These are phyloP conservation scores for Cryptoprocta ferox DNA, from an alignment of 2,797 vertebrate genomes.

Conservation along the genomic window DNA sequence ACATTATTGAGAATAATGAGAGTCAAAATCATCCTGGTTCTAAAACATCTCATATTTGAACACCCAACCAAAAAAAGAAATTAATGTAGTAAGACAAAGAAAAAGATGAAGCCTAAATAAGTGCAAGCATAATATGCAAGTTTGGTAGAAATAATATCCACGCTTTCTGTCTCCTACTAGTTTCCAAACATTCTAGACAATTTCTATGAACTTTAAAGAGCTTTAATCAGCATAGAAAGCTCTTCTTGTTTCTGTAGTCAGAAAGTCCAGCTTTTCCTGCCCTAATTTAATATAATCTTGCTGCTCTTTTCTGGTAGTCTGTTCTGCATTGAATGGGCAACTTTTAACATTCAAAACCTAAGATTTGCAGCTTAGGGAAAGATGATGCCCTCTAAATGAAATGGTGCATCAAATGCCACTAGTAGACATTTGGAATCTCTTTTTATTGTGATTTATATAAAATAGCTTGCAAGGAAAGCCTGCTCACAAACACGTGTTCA, in stretches of 20 bases:
- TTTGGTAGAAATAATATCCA: background rate
- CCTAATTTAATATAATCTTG: background rate
- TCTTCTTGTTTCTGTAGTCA: background rate
- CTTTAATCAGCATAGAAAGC: background rate
- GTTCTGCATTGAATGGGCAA: background rate
- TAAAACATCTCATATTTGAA: slow-evolving; percentile 40
- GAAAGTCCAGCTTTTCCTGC: background rate
- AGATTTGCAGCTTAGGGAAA: background rate
- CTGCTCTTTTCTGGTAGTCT: background rate
- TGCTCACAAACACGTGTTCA: background rate
- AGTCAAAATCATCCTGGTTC: background rate
- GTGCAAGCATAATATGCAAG: background rate
- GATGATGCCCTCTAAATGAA: background rate
- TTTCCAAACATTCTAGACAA: background rate
- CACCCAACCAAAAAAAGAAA: background rate
- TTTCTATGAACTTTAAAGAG: background rate
- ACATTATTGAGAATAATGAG: background rate
- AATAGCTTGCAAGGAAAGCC: slow-evolving; percentile 30
- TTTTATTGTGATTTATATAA: slow-evolving; percentile 48
- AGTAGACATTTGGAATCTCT: background rate
- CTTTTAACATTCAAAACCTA: slow-evolving; percentile 9
- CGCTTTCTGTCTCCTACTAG: background rate
- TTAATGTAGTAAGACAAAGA: background rate
- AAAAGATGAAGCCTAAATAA: background rate
- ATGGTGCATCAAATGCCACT: background rate